These are phyloP conservation scores for Vimba vimba DNA, from an alignment of 2,113 vertebrate genomes.

Conservation along the genomic window DNA sequence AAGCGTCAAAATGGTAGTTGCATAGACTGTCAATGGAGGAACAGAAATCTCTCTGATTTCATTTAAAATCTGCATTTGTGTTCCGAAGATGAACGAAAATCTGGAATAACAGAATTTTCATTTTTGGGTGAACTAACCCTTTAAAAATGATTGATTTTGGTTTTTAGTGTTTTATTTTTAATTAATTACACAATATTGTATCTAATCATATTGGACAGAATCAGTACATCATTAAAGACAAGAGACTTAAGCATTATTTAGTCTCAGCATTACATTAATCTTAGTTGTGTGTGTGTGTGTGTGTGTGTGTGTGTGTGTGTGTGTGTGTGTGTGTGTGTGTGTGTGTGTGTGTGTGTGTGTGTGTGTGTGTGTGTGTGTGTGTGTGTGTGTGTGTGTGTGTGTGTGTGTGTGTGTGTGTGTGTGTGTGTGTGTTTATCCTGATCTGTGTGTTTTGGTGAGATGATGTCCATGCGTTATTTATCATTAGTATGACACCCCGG, in stretches of 20 bases:
- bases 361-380: too few relatives aligned
- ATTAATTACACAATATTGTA: neutral
- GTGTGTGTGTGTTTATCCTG: neutral
- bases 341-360: neutral
- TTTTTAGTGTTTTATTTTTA: neutral
- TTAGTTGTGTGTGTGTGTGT: neutral
- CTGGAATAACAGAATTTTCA: neutral
- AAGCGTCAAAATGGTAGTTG: too few relatives aligned
- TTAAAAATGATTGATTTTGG: neutral
- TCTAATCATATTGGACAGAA: too few relatives aligned
- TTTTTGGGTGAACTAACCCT: neutral
- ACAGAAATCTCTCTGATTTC: neutral
- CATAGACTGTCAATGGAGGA: neutral
- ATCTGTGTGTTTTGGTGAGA: conserved; percentile 17
- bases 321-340: neutral
- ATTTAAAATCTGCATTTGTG: neutral
- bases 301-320: neutral
- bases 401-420: too few relatives aligned
- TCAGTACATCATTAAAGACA: neutral
- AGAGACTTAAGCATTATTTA: neutral
- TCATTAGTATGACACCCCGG: conserved; percentile 26
- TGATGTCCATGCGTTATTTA: conserved; percentile 27
- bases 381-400: too few relatives aligned
- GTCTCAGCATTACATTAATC: neutral
- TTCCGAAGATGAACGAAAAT: neutral